Conservation (phyloP, 2,113 vertebrate species). For the Sardina pilchardus region DNA sequence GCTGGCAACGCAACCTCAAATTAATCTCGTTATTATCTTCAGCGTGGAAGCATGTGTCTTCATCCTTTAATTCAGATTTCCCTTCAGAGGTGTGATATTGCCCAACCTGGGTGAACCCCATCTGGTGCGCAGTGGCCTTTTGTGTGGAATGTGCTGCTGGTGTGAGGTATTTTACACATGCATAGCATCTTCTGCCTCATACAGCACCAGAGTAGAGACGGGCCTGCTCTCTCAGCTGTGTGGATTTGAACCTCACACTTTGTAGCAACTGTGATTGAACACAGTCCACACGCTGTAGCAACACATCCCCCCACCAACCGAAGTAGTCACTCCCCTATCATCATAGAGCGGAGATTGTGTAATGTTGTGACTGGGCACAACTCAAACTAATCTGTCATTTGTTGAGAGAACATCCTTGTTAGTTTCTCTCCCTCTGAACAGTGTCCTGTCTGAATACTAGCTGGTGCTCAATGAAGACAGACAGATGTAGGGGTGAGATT, state of each 20-base stretch:
- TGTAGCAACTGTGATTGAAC: constrained; percentile 18
- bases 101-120: constrained; percentile 16
- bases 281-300: constrained; percentile 1
- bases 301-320: neutral
- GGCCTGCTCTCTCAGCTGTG: constrained; percentile 31
- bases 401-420: neutral
- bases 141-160: constrained; percentile 39
- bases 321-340: neutral
- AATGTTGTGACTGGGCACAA: neutral
- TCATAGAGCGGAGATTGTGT: neutral
- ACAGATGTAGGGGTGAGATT: neutral
- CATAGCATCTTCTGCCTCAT: constrained; percentile 29
- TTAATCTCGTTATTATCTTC: constrained; percentile 38
- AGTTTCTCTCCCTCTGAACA: neutral
- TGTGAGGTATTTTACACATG: constrained; percentile 40
- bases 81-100: constrained; percentile 21
- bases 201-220: constrained; percentile 32
- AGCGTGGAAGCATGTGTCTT: constrained; percentile 26
- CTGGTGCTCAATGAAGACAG: neutral
- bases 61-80: neutral
- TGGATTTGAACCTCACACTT: constrained; percentile 19
- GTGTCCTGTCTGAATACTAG: neutral
- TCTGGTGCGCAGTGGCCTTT: constrained; percentile 18
- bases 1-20: constrained; percentile 25
- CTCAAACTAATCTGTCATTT: neutral